phyloP scores from a whole-genome alignment of 2,888 invertebrate species.

The Synanthedon andrenaeformis region DNA sequence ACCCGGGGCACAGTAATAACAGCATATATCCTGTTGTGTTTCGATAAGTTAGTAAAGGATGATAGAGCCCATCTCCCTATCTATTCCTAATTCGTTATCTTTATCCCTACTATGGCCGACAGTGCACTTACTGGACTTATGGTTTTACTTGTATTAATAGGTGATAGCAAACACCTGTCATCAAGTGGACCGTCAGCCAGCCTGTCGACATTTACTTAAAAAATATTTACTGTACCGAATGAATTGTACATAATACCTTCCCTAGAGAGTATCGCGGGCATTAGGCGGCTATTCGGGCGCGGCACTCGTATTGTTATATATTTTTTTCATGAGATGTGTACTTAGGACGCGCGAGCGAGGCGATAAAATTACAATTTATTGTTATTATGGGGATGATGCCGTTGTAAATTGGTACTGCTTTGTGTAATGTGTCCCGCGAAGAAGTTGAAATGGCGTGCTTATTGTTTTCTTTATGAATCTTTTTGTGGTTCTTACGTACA shows the following conservation, averaged over 20 bases:
- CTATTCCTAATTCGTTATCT: no score
- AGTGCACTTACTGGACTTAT: no score
- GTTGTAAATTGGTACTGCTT: slow-evolving; percentile 12
- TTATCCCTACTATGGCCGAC: no score
- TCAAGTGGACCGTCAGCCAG: no score
- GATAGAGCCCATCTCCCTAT: no score
- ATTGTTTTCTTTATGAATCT: slow-evolving; percentile 14
- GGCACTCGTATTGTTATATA: slow-evolving; percentile 18
- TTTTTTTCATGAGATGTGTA: slow-evolving; percentile 34
- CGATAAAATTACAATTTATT: slow-evolving; percentile 34
- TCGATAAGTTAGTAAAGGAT: no score
- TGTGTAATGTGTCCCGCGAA: slow-evolving; percentile 7
- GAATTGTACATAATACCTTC: slow-evolving; percentile 1
- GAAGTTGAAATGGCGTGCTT: slow-evolving; percentile 6
- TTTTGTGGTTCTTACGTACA: not conserved
- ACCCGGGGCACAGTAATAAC: no score
- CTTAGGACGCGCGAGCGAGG: slow-evolving; percentile 15
- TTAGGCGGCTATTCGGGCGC: slow-evolving; percentile 10
- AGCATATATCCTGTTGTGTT: no score
- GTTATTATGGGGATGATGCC: slow-evolving; percentile 21
- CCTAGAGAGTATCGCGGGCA: slow-evolving; percentile 1
- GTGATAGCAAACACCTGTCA: no score
- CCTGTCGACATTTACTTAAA: no score
- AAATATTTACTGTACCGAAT: not conserved
- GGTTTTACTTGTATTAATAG: no score